phyloP scores from a whole-genome alignment of 2,888 invertebrate genomes.

The Cybosia mesomella region DNA sequence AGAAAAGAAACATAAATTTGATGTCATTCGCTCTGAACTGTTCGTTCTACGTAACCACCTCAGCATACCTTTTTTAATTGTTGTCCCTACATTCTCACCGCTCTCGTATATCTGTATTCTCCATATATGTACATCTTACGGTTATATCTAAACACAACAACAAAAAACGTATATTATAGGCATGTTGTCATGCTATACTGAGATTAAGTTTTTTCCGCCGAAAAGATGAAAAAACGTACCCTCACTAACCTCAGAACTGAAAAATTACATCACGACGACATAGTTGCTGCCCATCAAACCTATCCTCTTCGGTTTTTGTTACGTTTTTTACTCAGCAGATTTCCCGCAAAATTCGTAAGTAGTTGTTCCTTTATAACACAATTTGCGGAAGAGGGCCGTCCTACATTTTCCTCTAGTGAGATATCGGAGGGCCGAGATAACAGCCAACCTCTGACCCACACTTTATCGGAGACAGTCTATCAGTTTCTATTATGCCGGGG shows the following conservation, averaged over 20 bases:
- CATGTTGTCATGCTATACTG: background rate
- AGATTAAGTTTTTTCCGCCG: background rate
- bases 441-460: constrained; percentile 59
- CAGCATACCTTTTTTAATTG: background rate
- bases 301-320: constrained; percentile 21
- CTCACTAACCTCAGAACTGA: background rate
- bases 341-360: constrained; percentile 34
- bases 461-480: constrained; percentile 60
- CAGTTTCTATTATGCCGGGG: constrained; percentile 53
- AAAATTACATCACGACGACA: constrained; percentile 8
- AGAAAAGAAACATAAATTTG: too few relatives aligned
- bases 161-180: too few relatives aligned
- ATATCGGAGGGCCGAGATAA: constrained; percentile 58
- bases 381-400: constrained; percentile 36
- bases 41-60: too few relatives aligned
- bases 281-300: constrained; percentile 23
- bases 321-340: constrained; percentile 37
- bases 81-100: background rate
- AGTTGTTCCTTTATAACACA: constrained; percentile 33
- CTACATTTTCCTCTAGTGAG: constrained; percentile 54
- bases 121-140: background rate
- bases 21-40: too few relatives aligned
- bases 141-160: background rate
- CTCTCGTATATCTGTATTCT: background rate
- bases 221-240: constrained; percentile 2